Evolutionary conservation across 1,140 invertebrate genomes (phyloP), one percentile per base, ranked within the genome.

Genomic region (Bombyx mori): DNA sequence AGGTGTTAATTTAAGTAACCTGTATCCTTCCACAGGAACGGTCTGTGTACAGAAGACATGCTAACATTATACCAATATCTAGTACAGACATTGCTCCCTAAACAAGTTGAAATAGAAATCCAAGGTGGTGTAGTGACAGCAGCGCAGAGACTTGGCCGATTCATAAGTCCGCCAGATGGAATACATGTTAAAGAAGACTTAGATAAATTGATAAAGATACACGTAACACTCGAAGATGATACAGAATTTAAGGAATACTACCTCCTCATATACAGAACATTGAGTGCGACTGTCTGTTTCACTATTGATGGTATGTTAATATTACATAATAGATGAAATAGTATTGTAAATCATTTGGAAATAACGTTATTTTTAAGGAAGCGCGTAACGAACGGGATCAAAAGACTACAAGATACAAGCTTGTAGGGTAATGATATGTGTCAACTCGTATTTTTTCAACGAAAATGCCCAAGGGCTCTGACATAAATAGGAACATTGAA

Each of bases 51-150:
- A 71, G 91, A 93, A 69, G 94, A 96, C 73, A 94, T 95, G 91
- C 92, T 95, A 76, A 92, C 94, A 3, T 88, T 97, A 61, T 96
- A 96, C 79, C 92, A 93, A 70, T 96, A 96, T 86, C 89, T 97
- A 69, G 90, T 93, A 42, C 91, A 90, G 60, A 94, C 91, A 63
- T 82, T 96, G 44, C 90, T 96, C 66, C 94, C 94, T 22, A 90
- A 92, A 42, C 91, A 93, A 83, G 88, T 93, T 56, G 92, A 94
- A 66, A 92, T 91, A 58, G 94, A 95, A 73, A 86, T 94, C 45
- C 92, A 93, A 75, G 92, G 91, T 56, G 91, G 91, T 7, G 79
- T 82, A 42, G 75, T 84, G 3, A 75, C 79, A 6, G 79, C 82
- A 6, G 84, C 84, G 6, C 73, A 84, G 55, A 76, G 75, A 56